Conservation (phyloP, 2,797 vertebrate species). For the Emydoidea blandingii region DNA sequence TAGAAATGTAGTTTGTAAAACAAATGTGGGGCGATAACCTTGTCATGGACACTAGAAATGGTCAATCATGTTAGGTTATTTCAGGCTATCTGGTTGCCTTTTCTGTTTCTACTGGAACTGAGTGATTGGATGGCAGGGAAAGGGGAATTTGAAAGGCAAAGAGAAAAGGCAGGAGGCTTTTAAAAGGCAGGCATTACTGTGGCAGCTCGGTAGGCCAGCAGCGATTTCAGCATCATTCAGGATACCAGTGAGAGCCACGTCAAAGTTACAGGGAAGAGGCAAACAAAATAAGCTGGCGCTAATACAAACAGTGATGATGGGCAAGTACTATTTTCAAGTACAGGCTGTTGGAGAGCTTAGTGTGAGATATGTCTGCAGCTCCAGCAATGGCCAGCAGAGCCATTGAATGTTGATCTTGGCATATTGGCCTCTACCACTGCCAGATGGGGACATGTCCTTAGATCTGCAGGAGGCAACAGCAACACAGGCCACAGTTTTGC, state of each 20-base stretch:
- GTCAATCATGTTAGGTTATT: background rate
- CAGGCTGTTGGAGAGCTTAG: background rate
- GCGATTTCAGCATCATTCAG: slow-evolving; percentile 85
- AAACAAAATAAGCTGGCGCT: background rate
- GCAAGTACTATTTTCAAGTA: background rate
- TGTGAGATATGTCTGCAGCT: background rate
- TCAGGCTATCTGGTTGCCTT: background rate
- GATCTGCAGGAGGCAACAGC: background rate
- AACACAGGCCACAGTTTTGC: background rate
- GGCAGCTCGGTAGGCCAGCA: slow-evolving; percentile 83
- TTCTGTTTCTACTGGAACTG: background rate
- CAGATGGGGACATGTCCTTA: background rate
- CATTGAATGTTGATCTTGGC: background rate
- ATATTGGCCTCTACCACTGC: background rate
- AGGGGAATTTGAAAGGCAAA: background rate
- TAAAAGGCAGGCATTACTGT: slow-evolving; percentile 78
- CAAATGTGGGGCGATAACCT: background rate
- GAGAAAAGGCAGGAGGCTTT: background rate
- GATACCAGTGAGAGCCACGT: slow-evolving; percentile 84
- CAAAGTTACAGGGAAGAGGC: slow-evolving; percentile 12
- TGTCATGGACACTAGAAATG: background rate
- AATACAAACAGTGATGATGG: background rate
- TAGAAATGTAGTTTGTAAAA: background rate
- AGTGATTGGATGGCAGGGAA: background rate
- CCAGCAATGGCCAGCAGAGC: background rate